Conservation (phyloP, 2,797 vertebrate species). For the Gymnocypris eckloni region DNA sequence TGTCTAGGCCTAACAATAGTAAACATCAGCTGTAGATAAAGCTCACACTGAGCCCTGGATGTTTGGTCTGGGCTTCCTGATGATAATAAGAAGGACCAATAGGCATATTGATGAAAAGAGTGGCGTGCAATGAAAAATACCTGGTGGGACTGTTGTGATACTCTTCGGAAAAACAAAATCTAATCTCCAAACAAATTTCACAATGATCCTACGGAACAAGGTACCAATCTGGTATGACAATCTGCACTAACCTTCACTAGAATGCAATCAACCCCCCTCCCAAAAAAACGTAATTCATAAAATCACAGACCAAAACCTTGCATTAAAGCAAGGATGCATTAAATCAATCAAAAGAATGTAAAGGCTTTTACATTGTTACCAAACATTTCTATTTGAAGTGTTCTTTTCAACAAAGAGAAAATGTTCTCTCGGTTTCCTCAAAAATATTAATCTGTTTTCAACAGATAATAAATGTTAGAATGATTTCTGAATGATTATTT, state of each 20-base stretch:
- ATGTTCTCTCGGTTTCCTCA: not conserved
- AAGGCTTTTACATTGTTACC: not conserved
- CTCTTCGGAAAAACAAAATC: constrained; percentile 12
- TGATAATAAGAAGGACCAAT: constrained; percentile 16
- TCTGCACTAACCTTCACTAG: constrained; percentile 5
- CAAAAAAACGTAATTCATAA: not conserved
- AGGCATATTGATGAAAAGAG: not conserved
- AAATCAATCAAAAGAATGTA: not conserved
- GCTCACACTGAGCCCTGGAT: constrained; percentile 3
- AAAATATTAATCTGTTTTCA: not conserved
- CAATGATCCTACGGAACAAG: constrained; percentile 20
- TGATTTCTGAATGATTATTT: not conserved
- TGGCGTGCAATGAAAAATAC: not conserved
- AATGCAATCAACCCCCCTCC: constrained; percentile 10
- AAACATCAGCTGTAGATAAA: not conserved
- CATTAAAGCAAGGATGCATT: not conserved
- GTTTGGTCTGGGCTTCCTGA: constrained; percentile 1
- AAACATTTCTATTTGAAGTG: not conserved
- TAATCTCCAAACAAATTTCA: constrained; percentile 35
- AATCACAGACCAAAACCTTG: not conserved
- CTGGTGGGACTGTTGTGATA: constrained; percentile 3
- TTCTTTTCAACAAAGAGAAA: not conserved
- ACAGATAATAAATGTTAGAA: not conserved
- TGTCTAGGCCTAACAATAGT: not conserved
- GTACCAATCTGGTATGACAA: constrained; percentile 21